Percentiles rank a stretch among this genome's conserved stretches.
These are phyloP conservation scores for Setipinna tenuifilis DNA, from an alignment of 2,797 vertebrate species.

Conservation along the genomic window DNA sequence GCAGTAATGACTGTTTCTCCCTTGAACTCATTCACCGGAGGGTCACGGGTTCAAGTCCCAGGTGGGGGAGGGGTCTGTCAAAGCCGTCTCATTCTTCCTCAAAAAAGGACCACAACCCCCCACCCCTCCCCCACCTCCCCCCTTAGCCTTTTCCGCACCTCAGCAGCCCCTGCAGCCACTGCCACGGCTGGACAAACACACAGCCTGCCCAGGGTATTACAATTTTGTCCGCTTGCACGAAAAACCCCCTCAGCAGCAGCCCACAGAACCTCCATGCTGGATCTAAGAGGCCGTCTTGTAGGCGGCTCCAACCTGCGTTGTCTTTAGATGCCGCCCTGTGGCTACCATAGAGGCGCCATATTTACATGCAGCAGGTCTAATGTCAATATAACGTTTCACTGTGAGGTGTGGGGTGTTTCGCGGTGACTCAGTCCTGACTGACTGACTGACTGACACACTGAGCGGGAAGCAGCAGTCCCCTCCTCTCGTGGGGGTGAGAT, in stretches of 20 bases:
- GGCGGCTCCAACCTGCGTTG: neutral
- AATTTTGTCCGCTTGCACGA: constrained; percentile 4
- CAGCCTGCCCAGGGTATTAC: neutral
- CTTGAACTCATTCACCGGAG: constrained; percentile 75
- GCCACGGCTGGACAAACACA: constrained; percentile 40
- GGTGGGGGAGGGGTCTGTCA: constrained; percentile 61
- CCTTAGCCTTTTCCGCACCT: constrained; percentile 44
- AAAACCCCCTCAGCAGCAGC: neutral
- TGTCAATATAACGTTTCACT: neutral
- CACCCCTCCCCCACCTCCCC: constrained; percentile 31
- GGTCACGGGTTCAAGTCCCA: constrained; percentile 81
- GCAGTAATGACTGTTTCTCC: constrained; percentile 63
- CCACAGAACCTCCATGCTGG: neutral
- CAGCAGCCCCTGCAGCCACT: constrained; percentile 45
- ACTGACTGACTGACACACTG: neutral
- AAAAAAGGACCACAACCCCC: constrained; percentile 39
- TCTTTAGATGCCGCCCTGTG: neutral
- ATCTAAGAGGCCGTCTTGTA: no score
- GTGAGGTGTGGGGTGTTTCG: neutral
- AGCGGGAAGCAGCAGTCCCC: neutral
- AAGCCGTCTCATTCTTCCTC: constrained; percentile 46
- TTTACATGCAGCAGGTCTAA: neutral
- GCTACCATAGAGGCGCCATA: neutral
- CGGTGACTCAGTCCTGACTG: neutral
- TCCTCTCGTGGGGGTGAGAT: neutral